Evolutionary conservation across 2,797 vertebrate genomes (phyloP), one percentile per base, ranked within the genome.

Genomic region (Carapus acus): DNA sequence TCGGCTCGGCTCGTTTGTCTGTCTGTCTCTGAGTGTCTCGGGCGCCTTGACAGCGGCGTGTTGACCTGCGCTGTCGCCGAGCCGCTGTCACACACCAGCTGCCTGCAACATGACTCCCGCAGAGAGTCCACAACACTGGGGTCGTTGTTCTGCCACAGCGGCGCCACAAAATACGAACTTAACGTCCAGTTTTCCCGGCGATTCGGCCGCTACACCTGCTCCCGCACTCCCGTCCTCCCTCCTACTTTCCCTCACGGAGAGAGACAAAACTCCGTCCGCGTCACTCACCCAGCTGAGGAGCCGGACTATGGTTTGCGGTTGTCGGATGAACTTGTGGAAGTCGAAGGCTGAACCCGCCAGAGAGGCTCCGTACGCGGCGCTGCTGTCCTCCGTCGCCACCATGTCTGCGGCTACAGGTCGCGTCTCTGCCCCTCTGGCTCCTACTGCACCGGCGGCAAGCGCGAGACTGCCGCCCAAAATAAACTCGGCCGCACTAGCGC

Each of bases 221-320:
- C 37, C 3, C 31, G 9, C 24, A 9, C 24, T 27, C 24, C 9
- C 24, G 4, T 9, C 5, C 24, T 27, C 24, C 9, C 24, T 27
- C 24, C 9, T 9, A 5, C 24, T 27, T 9, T 5, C 24, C 4
- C 31, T 11, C 31, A 33, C 31, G 8, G 31, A 8, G 31, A 27
- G 24, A 27, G 9, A 27, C 5, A 27, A 9, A 27, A 27, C 4
- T 8, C 14, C 2, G 13, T 36, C 34, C 34, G 34, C 3, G 15
- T n/a, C 8, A 85, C 89, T 89, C 62, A 90, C 89, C 89, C 87
- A 88, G 60, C 87, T 86, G 1, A 89, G 60, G 3, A 87, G 1
- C 17, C 89, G 83, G 54, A 86, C 71, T 40, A 90, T 83, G 12
- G 86, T 89, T 40, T 84, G 86, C 22, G 89, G 89, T 22, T 89